phyloP scores from a whole-genome alignment of 2,888 invertebrate species.

The Cryptocephalus moraei region DNA sequence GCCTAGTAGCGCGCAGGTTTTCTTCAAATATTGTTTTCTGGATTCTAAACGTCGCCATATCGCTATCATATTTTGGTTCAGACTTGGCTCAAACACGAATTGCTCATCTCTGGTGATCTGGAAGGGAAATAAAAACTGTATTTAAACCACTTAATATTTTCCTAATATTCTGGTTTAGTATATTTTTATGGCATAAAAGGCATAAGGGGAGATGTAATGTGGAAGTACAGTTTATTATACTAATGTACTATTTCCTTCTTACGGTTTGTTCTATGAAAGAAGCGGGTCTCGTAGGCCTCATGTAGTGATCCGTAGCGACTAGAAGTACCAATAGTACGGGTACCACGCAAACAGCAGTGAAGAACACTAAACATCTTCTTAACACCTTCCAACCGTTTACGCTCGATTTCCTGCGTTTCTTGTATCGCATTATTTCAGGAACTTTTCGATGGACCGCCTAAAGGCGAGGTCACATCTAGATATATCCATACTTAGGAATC shows the following conservation, averaged over 20 bases:
- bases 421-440: conserved; percentile 33
- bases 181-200: no score
- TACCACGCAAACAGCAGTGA: conserved; percentile 49
- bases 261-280: no score
- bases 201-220: no score
- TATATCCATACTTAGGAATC: no score
- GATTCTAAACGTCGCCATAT: conserved; percentile 50
- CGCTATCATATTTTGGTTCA: conserved; percentile 44
- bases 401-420: conserved; percentile 12
- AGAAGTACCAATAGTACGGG: conserved; percentile 49
- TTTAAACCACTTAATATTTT: background rate
- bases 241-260: no score
- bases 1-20: conserved; percentile 48
- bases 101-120: conserved; percentile 4
- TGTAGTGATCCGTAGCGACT: conserved; percentile 52
- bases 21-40: conserved; percentile 47
- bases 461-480: no score
- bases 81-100: conserved; percentile 5
- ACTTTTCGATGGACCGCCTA: conserved; percentile 1
- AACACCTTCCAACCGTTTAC: conserved; percentile 35
- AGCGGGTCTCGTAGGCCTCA: conserved; percentile 38
- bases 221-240: no score
- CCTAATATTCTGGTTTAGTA: no score
- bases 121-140: background rate
- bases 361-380: conserved; percentile 48